phyloP scores from a whole-genome alignment of 2,113 vertebrate species.

The Uria aalge region DNA sequence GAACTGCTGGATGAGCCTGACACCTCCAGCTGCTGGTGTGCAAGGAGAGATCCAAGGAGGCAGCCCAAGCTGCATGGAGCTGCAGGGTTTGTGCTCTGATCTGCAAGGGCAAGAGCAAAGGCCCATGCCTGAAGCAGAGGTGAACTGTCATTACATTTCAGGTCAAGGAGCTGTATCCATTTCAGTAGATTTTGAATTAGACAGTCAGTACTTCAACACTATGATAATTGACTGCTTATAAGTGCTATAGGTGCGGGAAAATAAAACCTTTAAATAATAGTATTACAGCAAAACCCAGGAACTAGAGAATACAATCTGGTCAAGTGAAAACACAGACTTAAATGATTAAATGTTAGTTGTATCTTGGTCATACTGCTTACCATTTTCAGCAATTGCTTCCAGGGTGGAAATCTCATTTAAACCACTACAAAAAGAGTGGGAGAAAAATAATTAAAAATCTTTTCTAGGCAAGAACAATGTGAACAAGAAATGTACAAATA shows the following conservation, averaged over 20 bases:
- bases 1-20: neutral
- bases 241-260: neutral
- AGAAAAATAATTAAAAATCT: neutral
- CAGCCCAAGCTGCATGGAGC: neutral
- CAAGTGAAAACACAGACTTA: neutral
- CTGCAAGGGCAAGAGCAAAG: neutral
- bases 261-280: neutral
- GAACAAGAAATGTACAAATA: neutral
- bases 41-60: neutral
- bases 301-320: neutral
- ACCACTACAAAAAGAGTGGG: neutral
- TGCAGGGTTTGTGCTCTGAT: neutral
- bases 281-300: neutral
- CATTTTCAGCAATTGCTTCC: conserved; percentile 56
- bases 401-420: conserved; percentile 1
- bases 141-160: neutral
- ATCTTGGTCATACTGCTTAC: conserved; percentile 10
- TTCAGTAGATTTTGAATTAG: neutral
- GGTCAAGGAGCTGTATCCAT: neutral
- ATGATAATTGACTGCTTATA: neutral
- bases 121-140: neutral
- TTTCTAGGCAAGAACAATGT: neutral
- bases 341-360: neutral
- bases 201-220: neutral
- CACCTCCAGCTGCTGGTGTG: neutral